phyloP scores from a whole-genome alignment of 2,797 vertebrate genomes.

The Zenarchopterus dispar region DNA sequence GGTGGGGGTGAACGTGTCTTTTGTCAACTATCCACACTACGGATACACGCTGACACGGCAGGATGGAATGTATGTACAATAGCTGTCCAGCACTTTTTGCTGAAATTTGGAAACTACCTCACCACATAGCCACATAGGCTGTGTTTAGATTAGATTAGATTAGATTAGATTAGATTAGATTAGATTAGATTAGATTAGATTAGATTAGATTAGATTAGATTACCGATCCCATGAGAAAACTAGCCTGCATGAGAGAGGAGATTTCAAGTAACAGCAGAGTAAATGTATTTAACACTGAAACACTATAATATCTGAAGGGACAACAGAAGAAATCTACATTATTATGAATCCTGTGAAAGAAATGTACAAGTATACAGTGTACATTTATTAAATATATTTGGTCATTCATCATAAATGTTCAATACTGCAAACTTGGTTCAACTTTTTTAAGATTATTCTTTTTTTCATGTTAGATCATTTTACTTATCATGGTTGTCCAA shows the following conservation, averaged over 20 bases:
- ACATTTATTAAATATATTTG: neutral
- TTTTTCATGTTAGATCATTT: no score
- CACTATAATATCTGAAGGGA: neutral
- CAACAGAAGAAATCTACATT: neutral
- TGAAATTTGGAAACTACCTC: constrained; percentile 61
- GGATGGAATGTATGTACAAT: constrained; percentile 96
- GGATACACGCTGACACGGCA: constrained; percentile 98
- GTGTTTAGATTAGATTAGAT: constrained; percentile 51
- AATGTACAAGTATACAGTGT: neutral
- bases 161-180: constrained; percentile 53
- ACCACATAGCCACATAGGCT: constrained; percentile 29
- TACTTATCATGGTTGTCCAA: neutral
- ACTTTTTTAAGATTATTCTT: no score
- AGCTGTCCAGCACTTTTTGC: constrained; percentile 48
- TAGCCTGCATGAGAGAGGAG: constrained; percentile 6
- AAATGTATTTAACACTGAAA: neutral
- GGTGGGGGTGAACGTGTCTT: constrained; percentile 98
- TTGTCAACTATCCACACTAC: constrained; percentile 97
- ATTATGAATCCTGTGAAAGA: neutral
- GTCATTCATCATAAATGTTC: no score
- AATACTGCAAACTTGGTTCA: no score
- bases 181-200: constrained; percentile 35
- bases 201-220: constrained; percentile 39
- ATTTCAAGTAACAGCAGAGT: constrained; percentile 28
- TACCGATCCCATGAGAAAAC: constrained; percentile 32